Evolutionary conservation across 2,797 vertebrate genomes (phyloP), one percentile per base, ranked within the genome.

Genomic region (Manis javanica): DNA sequence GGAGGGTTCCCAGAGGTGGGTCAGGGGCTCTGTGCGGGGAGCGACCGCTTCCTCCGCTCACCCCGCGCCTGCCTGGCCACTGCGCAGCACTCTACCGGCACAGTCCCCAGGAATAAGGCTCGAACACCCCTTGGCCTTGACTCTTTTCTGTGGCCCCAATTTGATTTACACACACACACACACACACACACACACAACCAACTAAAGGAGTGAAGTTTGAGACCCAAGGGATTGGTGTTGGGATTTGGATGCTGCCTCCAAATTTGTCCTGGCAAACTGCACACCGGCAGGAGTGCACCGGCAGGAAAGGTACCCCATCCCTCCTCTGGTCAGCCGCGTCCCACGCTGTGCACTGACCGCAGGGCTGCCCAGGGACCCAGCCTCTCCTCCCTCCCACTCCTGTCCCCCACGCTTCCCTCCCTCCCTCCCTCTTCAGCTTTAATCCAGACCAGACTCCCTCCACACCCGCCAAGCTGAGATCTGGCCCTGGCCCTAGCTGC

Each of bases 361-460:
- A 3, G 26, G 86, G 88, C 91, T 71, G 96, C 63, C 81, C 26
- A n/a, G 75, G 69, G 24, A 79, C 74, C 86, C 88, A 77, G 89
- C 83, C 90, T 86, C 37, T 24, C 84, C 92, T 92, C 78, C 90
- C 86, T 92, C 92, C 95, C 83, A 46, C 86, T 53, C 79, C 26
- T 0, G 2, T 75, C 90, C 85, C 74, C 95, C 91, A 46, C 59
- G 42, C 51, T 57, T 59, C 39, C 79, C 74, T 87, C 71, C 68
- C 88, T 64, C 90, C 86, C 71, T 31, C 82, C 79, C 71, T 82
- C 94, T 53, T 78, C 5, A 68, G 86, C 79, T 97, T 90, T 97
- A 98, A 97, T 98, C 93, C 97, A 97, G 97, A 97, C 97, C 97
- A 98, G 97, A 97, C 83, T 94, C 84, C 74, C 78, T 93, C 92